Evolutionary conservation across 1,140 invertebrate species (phyloP), one percentile per base, ranked within the genome.

Genomic region (Lethocerus indicus): DNA sequence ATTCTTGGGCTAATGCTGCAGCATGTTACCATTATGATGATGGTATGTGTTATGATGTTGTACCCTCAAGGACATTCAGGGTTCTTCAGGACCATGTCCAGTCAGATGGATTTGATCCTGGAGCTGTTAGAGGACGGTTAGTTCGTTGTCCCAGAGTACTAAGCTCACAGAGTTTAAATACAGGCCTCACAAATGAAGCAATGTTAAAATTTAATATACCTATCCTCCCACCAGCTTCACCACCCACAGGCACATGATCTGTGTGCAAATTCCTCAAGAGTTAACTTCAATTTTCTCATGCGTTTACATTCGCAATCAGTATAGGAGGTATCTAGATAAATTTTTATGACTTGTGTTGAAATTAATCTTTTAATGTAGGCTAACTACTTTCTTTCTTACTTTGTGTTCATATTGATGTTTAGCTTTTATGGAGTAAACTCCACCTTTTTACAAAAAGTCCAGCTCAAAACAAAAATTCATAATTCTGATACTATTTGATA

Each of bases 1-100:
- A 70, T 47, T 67, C 69, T 2, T 78, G 76, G 75, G 69, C 64
- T 36, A 66, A 66, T 14, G 65, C 0, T 27, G 52, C 1, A 54
- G 59, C 3, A 57, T 57, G 2, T 40, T 42, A 35, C 57, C n/a
- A 63, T 27, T 25, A 48, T n/a, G 49, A 58, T 13, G 37, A 46
- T 25, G 44, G 50, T 46, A 46, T 50, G 45, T 52, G 49, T 16
- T 59, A 63, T 27, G 67, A 73, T 16, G 67, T 70, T n/a, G 47
- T 71, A 20, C 70, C 72, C 2, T 73, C 71, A 3, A 66, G 67
- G 50, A 66, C 69, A 3, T 72, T 73, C 50, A 67, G 63, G 45
- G 55, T 67, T 1, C 56, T 72, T 14, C 59, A 67, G 27, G 24
- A 35, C 5, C n/a, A n/a, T n/a, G n/a, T n/a, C n/a, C 53, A 50